Percentiles rank a stretch among this genome's conserved stretches.
Conservation (phyloP, 2,113 vertebrate genomes). For the Gallinago undulata region DNA sequence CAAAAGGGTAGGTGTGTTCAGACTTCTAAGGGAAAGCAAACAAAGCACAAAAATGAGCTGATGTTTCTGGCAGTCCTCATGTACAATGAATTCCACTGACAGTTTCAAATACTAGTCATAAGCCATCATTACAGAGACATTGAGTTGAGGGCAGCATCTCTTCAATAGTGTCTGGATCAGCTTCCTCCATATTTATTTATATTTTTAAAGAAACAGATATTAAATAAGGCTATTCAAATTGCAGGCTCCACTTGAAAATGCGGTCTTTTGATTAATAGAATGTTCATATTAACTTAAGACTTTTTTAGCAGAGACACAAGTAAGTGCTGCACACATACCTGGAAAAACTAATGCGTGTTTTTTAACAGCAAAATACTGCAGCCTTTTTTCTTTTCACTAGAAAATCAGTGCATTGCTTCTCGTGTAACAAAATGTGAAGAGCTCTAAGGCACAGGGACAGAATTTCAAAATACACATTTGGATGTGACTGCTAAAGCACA, state of each 20-base stretch:
- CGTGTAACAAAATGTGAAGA: not conserved
- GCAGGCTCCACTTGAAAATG: not conserved
- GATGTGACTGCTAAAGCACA: not conserved
- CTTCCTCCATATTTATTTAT: not conserved
- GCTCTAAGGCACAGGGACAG: not conserved
- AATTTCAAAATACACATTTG: not conserved
- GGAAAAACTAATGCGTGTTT: not conserved
- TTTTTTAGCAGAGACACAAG: not conserved
- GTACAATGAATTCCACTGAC: not conserved
- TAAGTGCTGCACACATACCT: not conserved
- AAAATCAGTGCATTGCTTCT: not conserved
- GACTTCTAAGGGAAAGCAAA: not conserved
- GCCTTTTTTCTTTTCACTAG: not conserved
- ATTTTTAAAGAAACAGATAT: not conserved
- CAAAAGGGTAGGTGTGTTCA: not conserved
- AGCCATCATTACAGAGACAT: not conserved
- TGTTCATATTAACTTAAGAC: not conserved
- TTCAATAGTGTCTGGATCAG: not conserved
- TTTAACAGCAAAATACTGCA: not conserved
- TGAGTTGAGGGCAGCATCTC: not conserved
- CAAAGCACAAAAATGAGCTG: not conserved
- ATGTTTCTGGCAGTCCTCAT: not conserved
- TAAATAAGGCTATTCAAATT: not conserved
- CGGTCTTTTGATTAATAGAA: not conserved
- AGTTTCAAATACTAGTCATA: not conserved